Conservation (phyloP, 2,797 vertebrate genomes). For the Vultur gryphus region DNA sequence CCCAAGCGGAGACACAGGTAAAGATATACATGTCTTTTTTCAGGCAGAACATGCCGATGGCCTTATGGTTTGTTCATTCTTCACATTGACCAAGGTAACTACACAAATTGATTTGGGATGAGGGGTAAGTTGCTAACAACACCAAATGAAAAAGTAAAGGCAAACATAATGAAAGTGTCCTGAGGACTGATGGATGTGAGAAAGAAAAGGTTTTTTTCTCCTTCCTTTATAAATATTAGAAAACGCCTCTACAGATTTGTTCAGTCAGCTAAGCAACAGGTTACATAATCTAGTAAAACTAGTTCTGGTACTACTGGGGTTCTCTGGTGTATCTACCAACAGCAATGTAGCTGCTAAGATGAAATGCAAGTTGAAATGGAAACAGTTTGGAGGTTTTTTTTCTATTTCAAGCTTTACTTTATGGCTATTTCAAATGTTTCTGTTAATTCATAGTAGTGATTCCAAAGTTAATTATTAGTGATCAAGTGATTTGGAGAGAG, state of each 20-base stretch:
- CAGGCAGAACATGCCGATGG: background rate
- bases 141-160: background rate
- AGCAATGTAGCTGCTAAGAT: background rate
- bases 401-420: background rate
- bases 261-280: background rate
- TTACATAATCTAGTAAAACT: background rate
- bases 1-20: background rate
- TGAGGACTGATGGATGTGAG: background rate
- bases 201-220: background rate
- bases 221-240: background rate
- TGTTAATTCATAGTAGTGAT: background rate
- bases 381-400: background rate
- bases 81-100: background rate
- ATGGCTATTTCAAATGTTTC: background rate
- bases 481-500: background rate
- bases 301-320: background rate
- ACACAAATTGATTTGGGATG: background rate
- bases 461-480: background rate
- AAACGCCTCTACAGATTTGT: background rate
- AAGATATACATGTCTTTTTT: background rate
- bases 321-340: background rate
- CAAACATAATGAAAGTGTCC: background rate
- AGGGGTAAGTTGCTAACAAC: background rate
- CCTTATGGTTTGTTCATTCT: background rate
- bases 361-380: background rate